Evolutionary conservation across 2,888 invertebrate genomes (phyloP).

Genomic region (Drosophila prolongata): DNA sequence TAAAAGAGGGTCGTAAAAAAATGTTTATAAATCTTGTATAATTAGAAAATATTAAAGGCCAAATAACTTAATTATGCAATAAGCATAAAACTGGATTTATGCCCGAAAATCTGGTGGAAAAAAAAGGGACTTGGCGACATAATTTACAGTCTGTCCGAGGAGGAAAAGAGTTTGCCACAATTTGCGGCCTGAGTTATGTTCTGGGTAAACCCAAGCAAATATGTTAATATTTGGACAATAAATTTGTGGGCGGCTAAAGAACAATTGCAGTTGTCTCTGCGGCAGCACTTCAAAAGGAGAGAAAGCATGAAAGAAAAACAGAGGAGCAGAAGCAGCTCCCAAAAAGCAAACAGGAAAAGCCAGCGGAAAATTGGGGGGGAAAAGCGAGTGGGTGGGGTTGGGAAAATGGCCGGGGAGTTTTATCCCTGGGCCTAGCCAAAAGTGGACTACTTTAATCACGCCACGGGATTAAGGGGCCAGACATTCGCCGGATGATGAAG

Average conservation of each 20-base stretch:
- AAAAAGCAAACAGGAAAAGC: slow-evolving; percentile 48
- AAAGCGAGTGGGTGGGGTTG: not conserved
- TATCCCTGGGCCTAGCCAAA: slow-evolving; percentile 32
- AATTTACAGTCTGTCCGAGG: slow-evolving; percentile 59
- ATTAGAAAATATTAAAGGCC: slow-evolving; percentile 68
- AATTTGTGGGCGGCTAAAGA: slow-evolving; percentile 55
- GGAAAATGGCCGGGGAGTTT: slow-evolving; percentile 18
- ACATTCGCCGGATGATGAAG: slow-evolving; percentile 69
- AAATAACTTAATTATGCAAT: slow-evolving; percentile 70
- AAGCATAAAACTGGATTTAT: slow-evolving; percentile 68
- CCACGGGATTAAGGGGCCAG: slow-evolving; percentile 75
- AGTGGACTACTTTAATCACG: slow-evolving; percentile 79
- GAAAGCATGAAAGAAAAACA: slow-evolving; percentile 22
- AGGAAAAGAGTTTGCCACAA: slow-evolving; percentile 51
- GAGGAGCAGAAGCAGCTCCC: slow-evolving; percentile 35
- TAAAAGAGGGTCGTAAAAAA: slow-evolving; percentile 49
- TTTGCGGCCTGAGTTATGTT: slow-evolving; percentile 68
- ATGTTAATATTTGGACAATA: slow-evolving; percentile 79
- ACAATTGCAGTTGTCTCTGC: slow-evolving; percentile 67
- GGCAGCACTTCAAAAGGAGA: slow-evolving; percentile 33
- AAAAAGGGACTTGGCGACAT: slow-evolving; percentile 59
- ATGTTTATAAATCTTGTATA: slow-evolving; percentile 59
- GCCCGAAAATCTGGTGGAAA: slow-evolving; percentile 33
- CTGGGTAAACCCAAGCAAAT: slow-evolving; percentile 51
- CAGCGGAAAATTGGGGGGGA: slow-evolving; percentile 2